Evolutionary conservation across 1,140 invertebrate genomes (phyloP), one percentile per base, ranked within the genome.

Genomic region (Colletes latitarsis): DNA sequence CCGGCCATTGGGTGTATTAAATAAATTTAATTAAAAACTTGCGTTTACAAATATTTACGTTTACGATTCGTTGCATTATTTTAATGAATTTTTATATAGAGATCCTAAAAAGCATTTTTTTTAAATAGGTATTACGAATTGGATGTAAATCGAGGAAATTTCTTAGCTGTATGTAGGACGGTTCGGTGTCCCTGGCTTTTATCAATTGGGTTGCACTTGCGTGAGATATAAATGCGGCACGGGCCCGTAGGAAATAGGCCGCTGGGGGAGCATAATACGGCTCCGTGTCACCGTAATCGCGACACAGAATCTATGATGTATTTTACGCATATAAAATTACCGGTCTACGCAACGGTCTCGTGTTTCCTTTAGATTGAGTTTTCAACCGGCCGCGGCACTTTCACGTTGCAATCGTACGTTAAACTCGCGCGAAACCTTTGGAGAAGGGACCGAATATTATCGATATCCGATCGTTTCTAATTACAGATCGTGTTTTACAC

Each of bases 171-270:
- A 74, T 74, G 69, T 76, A 62, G 57, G 74, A 46, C 78, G 49
- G 66, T 57, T 19, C 41, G 17, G 49, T n/a, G 75, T 81, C 73
- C 83, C 84, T 85, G 84, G 67, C n/a, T 73, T 85, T 85, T 85
- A 85, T 85, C 84, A 85, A 85, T 85, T 82, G 41, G 78, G 78
- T 77, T 81, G 74, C 78, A 77, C 66, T 82, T 57, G 78, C 78
- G 72, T 80, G 71, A 74, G 71, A 80, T 68, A 60, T 60, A 60
- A 75, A 80, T 64, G 19, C 69, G 52, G 52, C 60, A 49, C 70
- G 77, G 70, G 60, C 69, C 49, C 77, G 69, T 9, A 66, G 41
- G 70, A 73, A 79, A 79, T 79, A 79, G 77, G 77, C 69, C 77
- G 70, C 60, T 9, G 19, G 69, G 57, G 60, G 49, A 46, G 62